These are phyloP conservation scores for Pyxicephalus adspersus DNA, from an alignment of 2,113 vertebrate species.

Conservation along the genomic window DNA sequence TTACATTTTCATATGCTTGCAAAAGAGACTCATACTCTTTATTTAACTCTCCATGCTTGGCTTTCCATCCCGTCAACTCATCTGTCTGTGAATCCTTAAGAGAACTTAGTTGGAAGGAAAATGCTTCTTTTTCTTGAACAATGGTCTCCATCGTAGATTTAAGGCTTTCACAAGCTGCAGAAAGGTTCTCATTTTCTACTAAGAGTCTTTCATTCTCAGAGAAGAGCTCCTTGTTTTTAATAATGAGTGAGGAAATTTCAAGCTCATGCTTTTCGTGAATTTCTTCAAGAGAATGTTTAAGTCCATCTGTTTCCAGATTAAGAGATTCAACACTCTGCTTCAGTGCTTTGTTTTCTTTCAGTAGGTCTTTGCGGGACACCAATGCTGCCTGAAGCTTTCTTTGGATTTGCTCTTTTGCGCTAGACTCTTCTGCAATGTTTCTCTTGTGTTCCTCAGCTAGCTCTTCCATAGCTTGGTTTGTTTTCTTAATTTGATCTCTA, in stretches of 20 bases:
- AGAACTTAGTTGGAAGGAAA: slow-evolving; percentile 84
- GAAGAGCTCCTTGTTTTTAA: slow-evolving; percentile 68
- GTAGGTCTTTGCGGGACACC: slow-evolving; percentile 81
- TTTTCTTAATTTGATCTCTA: slow-evolving; percentile 68
- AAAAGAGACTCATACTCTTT: slow-evolving; percentile 86
- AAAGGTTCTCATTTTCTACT: slow-evolving; percentile 79
- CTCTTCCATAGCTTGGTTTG: slow-evolving; percentile 60
- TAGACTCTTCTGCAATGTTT: slow-evolving; percentile 64
- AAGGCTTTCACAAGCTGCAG: slow-evolving; percentile 82
- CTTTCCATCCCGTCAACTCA: slow-evolving; percentile 85
- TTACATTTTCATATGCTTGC: slow-evolving; percentile 84
- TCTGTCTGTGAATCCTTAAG: slow-evolving; percentile 85
- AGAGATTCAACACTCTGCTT: slow-evolving; percentile 72
- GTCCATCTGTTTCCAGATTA: slow-evolving; percentile 64
- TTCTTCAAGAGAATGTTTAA: slow-evolving; percentile 64
- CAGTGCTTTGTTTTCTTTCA: slow-evolving; percentile 76
- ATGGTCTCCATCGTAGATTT: slow-evolving; percentile 86
- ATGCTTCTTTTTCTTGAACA: slow-evolving; percentile 85
- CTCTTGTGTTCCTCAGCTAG: slow-evolving; percentile 60
- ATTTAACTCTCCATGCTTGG: slow-evolving; percentile 81
- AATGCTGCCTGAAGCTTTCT: slow-evolving; percentile 85
- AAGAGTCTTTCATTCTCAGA: slow-evolving; percentile 70
- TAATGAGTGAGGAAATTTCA: not conserved
- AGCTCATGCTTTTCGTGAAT: slow-evolving; percentile 65
- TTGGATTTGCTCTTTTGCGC: slow-evolving; percentile 71